Evolutionary conservation across 2,888 invertebrate genomes (phyloP).

Genomic region (Neria commutata): DNA sequence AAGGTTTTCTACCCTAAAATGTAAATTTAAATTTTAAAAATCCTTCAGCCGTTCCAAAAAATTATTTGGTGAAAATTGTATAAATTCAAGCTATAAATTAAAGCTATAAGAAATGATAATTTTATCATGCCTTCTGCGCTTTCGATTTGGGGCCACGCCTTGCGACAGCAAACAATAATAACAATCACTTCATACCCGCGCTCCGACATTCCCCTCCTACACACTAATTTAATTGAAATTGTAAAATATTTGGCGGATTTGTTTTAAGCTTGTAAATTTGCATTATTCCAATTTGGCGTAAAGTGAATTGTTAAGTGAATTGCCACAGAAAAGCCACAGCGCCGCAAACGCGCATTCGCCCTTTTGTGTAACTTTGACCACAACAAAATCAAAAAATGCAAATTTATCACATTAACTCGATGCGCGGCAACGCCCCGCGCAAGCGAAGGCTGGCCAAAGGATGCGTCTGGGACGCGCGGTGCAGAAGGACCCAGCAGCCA

Average conservation of each 20-base stretch:
- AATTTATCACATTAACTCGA: constrained; percentile 57
- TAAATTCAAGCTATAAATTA: too few species aligned
- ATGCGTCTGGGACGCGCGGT: constrained; percentile 22
- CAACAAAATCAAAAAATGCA: constrained; percentile 58
- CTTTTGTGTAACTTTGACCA: constrained; percentile 52
- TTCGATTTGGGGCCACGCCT: too few species aligned
- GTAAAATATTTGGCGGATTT: constrained; percentile 53
- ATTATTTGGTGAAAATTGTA: too few species aligned
- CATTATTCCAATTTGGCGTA: constrained; percentile 54
- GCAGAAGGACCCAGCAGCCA: background rate
- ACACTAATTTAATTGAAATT: constrained; percentile 54
- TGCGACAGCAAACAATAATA: too few species aligned
- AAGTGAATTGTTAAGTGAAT: constrained; percentile 8
- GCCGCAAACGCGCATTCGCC: constrained; percentile 22
- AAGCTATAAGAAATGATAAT: too few species aligned
- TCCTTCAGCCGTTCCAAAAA: too few species aligned
- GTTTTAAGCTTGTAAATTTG: constrained; percentile 54
- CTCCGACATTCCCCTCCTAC: too few species aligned
- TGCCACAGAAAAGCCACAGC: background rate
- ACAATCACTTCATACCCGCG: too few species aligned
- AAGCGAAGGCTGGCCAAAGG: constrained; percentile 27
- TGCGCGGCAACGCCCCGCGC: constrained; percentile 37
- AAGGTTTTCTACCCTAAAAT: too few species aligned
- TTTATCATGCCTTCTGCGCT: too few species aligned
- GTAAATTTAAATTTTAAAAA: too few species aligned